A percentile compares a stretch with the other conserved stretches of the same genome.
Evolutionary conservation across 2,113 vertebrate genomes (phyloP).

Genomic region (Caloenas nicobarica): DNA sequence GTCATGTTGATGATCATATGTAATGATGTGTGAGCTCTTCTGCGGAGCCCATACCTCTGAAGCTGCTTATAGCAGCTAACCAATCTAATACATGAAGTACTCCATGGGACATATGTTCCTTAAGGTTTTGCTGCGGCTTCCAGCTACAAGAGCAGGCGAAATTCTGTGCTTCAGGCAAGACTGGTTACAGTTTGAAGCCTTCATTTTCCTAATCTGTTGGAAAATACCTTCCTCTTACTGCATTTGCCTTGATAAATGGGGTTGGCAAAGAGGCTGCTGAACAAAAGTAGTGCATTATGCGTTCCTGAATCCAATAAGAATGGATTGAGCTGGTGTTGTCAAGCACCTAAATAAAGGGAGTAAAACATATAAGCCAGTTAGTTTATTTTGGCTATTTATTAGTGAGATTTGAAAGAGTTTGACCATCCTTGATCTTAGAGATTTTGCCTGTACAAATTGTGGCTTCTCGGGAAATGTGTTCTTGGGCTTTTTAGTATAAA

Average conservation of each 20-base stretch:
- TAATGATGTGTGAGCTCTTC: neutral
- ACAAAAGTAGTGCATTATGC: slow-evolving; percentile 39
- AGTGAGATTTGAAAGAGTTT: slow-evolving; percentile 31
- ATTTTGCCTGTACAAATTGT: neutral
- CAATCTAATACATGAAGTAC: neutral
- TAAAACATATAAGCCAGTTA: slow-evolving; percentile 43
- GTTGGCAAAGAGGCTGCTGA: slow-evolving; percentile 2
- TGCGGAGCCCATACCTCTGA: neutral
- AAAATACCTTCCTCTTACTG: slow-evolving; percentile 34
- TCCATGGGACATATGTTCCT: neutral
- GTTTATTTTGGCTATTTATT: slow-evolving; percentile 26
- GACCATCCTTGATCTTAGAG: neutral
- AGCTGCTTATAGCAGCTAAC: slow-evolving; percentile 22
- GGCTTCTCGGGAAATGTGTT: neutral
- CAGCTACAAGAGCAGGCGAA: neutral
- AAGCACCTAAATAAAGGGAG: slow-evolving; percentile 54
- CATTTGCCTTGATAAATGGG: neutral
- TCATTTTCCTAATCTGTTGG: slow-evolving; percentile 26
- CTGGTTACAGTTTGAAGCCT: slow-evolving; percentile 28
- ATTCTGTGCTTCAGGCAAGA: neutral
- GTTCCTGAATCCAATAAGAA: slow-evolving; percentile 52
- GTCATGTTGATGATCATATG: neutral
- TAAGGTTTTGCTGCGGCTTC: slow-evolving; percentile 13
- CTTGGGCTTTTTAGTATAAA: neutral
- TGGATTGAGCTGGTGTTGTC: slow-evolving; percentile 24